Base-by-base conservation (phyloP, 2,888 invertebrate genomes). In the Folsomia candida region DNA sequence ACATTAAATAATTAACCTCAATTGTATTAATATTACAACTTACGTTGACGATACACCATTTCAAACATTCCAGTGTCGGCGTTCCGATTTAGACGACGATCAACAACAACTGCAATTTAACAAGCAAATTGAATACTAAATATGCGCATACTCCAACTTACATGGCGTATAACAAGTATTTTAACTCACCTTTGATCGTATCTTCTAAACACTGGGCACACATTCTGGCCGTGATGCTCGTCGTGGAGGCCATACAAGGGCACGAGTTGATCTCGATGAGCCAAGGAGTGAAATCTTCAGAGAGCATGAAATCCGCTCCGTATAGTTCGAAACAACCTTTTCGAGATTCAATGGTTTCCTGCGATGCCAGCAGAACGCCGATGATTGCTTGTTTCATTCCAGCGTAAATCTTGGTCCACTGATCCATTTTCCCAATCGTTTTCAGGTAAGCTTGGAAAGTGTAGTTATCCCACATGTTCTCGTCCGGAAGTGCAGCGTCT, bases 241-340 rank as follows among this genome's bases (percentile, higher is more conserved):
- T 95, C 27, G 92, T 93, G n/a, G 91, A 89, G 25, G 89, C 86
- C 83, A 96, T 87, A 69, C 93, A 91, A 0, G 95, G 95, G 81
- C 90, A 90, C 1, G 92, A 91, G 85, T 97, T 96, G 77, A 96
- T 94, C 85, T 97, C 96, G 80, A 97, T 91, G 73, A 96, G 84
- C 90, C 94, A 94, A 0, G 94, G 94, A 74, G 89, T 87, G 79
- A 89, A 91, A 80, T 92, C 89, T 81, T 93, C 90, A 70, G 92
- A 91, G 51, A 96, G 83, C 86, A 96, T 90, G 82, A 96, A 96
- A 84, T 97, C 96, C 67, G 94, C 94, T 4, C 95, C 96, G 82
- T 93, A 95, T 51, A 94, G 82, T 83, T 96, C 95, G 83, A 94
- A 96, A 69, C 91, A 89, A 81, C 91, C 91, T 80, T 88, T 87